A percentile compares a stretch with the other conserved stretches of the same genome.
Conservation (phyloP, 2,113 vertebrate genomes). For the Leucoraja erinaceus region DNA sequence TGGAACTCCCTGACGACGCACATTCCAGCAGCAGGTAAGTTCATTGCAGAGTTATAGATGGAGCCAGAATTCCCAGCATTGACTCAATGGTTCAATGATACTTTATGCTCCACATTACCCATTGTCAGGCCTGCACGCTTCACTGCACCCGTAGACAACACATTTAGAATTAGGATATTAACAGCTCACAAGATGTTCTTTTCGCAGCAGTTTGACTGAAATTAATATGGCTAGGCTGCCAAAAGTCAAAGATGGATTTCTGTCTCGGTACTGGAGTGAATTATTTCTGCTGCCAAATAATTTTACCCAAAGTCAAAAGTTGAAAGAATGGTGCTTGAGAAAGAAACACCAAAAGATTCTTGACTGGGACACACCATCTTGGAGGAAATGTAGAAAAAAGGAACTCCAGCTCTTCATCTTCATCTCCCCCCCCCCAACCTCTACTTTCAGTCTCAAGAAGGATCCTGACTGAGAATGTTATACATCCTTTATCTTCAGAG, state of each 20-base stretch:
- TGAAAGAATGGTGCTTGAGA: background rate
- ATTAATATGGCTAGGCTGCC: background rate
- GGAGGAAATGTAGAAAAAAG: no score
- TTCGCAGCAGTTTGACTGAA: slow-evolving; percentile 1
- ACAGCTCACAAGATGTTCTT: background rate
- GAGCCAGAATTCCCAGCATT: no score
- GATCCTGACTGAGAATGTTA: no score
- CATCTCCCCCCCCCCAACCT: no score
- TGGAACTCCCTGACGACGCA: background rate
- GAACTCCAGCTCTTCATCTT: no score
- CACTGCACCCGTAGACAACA: background rate
- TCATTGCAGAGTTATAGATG: no score
- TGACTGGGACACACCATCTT: background rate
- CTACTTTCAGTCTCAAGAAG: no score
- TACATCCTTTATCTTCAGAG: no score
- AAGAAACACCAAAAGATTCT: background rate
- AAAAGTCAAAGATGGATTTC: background rate
- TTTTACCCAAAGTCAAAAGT: background rate
- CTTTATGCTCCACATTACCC: background rate
- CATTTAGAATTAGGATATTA: background rate
- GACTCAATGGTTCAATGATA: no score
- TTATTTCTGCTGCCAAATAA: background rate
- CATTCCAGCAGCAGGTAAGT: background rate
- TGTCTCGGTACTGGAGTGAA: background rate
- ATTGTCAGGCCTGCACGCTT: slow-evolving; percentile 13